Evolutionary conservation across 2,888 invertebrate species (phyloP), one percentile per base, ranked within the genome.

Genomic region (Drosophila nr. perissopoda): DNA sequence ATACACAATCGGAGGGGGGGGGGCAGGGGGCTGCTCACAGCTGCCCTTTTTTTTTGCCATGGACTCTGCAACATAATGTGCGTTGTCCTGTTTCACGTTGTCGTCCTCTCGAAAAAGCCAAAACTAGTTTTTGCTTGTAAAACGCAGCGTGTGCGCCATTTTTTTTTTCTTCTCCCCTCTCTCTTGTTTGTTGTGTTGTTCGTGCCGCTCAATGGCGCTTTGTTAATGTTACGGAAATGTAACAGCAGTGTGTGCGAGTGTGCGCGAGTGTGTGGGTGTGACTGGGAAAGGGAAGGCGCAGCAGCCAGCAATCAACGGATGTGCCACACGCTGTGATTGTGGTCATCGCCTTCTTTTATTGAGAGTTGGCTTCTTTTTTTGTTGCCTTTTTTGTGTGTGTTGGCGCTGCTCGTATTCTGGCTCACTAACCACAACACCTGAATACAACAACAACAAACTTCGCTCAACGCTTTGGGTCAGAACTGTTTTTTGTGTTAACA

Each of bases 141-240:
- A 88, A 70, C 75, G 81, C 81, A 85, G 73, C 70, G 71, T 83
- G 81, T 82, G 74, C 83, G 75, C 72, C 84, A 81, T 81, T 81
- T 88, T 40, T 40, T 40, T 40, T n/a, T 13, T 3, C 5, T 68
- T 69, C 70, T 69, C 63, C 63, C 51, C 59, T 74, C 51, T 65
- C 68, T 68, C 72, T 75, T 56, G 65, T 74, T 70, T 70, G 69
- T 21, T 67, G 70, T 65, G 77, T 62, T 61, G 74, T 76, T 82
- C 78, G 82, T 81, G 79, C 65, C 77, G 48, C 61, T 87, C 82
- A 89, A 89, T 88, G 76, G 80, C 79, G 83, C 88, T 85, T 85
- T 87, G 89, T 88, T 83, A 88, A 87, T 88, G 78, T 76, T 78
- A 85, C 88, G 88, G 88, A 88, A 88, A 89, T 85, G 88, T 84